Evolutionary conservation across 1,140 invertebrate species (phyloP), one percentile per base, ranked within the genome.

Genomic region (Temnothorax nylanderi): DNA sequence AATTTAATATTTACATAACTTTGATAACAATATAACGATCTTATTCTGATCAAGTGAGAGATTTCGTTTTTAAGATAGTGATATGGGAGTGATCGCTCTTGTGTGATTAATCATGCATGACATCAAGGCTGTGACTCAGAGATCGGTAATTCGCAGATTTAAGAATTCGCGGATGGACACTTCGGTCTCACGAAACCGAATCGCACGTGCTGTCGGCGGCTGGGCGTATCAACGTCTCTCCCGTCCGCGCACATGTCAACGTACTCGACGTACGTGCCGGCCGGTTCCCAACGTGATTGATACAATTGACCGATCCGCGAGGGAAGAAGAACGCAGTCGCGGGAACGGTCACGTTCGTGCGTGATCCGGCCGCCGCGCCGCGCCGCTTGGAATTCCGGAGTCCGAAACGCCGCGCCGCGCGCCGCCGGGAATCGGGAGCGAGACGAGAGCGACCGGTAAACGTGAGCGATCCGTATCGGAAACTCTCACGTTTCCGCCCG

Each of bases 301-400:
- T 78, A 60, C 21, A 77, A 89, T 72, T 72, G 47, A 56, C 51
- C 47, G 64, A 85, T 75, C 51, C n/a, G n/a, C 47, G 34, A 47
- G 4, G 32, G 13, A 67, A 49, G 49, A 85, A 26, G 41, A 65
- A 0, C 5, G 26, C 32, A 32, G 6, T 10, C 32, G 64, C 49
- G 16, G 32, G 16, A 16, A 54, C 18, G 1, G 6, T 54, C 58
- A 37, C 18, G 11, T 69, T 11, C 32, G 26, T 26, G 26, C 26
- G 26, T 26, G 26, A 26, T 26, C 26, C 26, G n/a, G 44, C 6
- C 4, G 13, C 10, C 11, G 26, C 3, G 11, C 47, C 26, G 49
- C 69, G 2, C 44, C 26, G 26, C 26, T 26, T 26, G 41, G 21
- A 58, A 44, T 65, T 56, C 21, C 18, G 26, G 26, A 26, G 26